These are phyloP conservation scores for Tadarida brasiliensis DNA, from an alignment of 2,797 vertebrate genomes.

Conservation along the genomic window DNA sequence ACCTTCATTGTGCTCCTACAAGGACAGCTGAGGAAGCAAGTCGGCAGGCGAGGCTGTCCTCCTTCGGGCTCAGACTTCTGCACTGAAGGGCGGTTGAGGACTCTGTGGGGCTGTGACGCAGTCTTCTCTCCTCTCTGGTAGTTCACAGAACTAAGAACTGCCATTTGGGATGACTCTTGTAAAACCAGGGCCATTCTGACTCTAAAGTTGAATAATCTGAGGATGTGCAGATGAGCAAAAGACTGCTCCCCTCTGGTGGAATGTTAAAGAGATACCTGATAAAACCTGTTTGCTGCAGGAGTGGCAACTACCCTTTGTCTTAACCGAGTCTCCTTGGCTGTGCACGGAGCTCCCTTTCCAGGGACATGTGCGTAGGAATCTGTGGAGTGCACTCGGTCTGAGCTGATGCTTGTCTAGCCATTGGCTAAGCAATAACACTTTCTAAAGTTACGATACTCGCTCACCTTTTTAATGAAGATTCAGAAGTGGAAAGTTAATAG, in stretches of 20 bases:
- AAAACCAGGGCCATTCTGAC: conserved; percentile 11
- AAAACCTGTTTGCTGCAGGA: neutral
- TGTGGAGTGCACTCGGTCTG: neutral
- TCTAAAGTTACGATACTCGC: neutral
- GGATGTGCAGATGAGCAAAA: neutral
- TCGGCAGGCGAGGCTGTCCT: neutral
- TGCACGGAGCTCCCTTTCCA: neutral
- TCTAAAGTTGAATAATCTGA: neutral
- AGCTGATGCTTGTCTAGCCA: neutral
- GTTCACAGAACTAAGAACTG: neutral
- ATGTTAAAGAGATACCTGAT: neutral
- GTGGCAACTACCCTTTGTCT: neutral
- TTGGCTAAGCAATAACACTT: neutral
- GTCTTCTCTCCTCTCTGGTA: neutral
- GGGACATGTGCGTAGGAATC: neutral
- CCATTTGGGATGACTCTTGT: neutral
- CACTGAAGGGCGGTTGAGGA: neutral
- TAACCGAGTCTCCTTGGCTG: neutral
- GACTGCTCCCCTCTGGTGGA: neutral
- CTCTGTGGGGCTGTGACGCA: rapidly evolving
- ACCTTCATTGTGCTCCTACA: too few relatives aligned
- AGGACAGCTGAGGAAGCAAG: neutral
- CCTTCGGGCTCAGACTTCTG: neutral
- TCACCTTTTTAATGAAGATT: neutral
- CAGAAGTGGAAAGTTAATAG: neutral